Conservation (phyloP, 2,113 vertebrate genomes). For the Peromyscus polionotus region DNA sequence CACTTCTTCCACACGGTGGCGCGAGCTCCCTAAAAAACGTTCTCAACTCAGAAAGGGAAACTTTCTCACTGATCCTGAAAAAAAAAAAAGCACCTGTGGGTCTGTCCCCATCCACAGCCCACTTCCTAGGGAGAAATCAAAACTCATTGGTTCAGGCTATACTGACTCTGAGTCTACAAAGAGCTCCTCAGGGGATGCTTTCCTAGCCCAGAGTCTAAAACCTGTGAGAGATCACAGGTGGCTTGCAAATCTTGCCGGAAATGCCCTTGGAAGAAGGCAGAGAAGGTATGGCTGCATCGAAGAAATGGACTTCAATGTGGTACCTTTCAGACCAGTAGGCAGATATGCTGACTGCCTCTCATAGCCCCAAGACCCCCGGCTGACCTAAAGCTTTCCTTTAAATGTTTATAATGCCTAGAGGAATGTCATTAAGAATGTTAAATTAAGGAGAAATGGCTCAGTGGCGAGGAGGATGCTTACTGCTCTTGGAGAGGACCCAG, state of each 20-base stretch:
- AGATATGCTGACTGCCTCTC: background rate
- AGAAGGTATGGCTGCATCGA: background rate
- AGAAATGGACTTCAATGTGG: background rate
- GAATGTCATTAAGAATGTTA: background rate
- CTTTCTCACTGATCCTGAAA: background rate
- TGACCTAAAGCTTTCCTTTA: conserved; percentile 45
- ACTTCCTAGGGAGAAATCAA: background rate
- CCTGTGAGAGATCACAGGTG: background rate
- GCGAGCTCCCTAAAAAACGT: conserved; percentile 50
- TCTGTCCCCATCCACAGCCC: background rate
- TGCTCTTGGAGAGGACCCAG: background rate
- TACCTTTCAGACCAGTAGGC: background rate
- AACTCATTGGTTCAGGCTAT: conserved; percentile 32
- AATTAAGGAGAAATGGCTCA: background rate
- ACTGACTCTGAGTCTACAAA: background rate
- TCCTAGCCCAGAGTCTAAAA: background rate
- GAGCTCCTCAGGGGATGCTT: background rate
- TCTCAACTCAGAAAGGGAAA: background rate
- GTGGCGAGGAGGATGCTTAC: background rate
- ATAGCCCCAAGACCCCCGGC: background rate
- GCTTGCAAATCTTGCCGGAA: background rate
- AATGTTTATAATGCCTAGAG: background rate
- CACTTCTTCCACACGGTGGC: conserved; percentile 64
- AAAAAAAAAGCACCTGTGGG: background rate
- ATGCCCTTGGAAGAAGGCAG: background rate